Conservation (phyloP, 2,888 invertebrate genomes). For the Drosophila robusta region DNA sequence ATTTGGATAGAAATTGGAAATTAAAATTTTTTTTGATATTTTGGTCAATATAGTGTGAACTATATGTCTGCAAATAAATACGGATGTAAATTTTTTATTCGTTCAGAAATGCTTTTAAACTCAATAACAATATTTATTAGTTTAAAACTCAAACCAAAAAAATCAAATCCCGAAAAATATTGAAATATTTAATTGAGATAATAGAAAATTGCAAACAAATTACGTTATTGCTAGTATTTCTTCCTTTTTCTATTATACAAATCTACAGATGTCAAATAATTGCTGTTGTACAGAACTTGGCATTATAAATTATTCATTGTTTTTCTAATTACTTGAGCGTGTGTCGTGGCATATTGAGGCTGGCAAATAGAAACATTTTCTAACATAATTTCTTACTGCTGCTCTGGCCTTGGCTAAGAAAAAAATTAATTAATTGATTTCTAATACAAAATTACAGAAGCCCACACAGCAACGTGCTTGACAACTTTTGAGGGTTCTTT, state of each 20-base stretch:
- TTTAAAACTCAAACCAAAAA: no score
- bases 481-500: slow-evolving; percentile 32
- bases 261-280: slow-evolving; percentile 10
- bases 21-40: no score
- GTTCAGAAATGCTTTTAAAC: no score
- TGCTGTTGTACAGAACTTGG: neutral
- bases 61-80: no score
- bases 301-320: slow-evolving; percentile 60
- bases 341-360: neutral
- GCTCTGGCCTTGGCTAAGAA: slow-evolving; percentile 18
- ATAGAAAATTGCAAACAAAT: no score
- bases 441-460: slow-evolving; percentile 49
- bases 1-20: no score
- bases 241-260: neutral
- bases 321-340: slow-evolving; percentile 33
- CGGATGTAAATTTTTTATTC: no score
- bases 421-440: slow-evolving; percentile 67
- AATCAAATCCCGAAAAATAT: no score
- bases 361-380: slow-evolving; percentile 13
- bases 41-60: no score
- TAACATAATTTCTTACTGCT: slow-evolving; percentile 3
- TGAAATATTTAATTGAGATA: no score
- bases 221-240: no score
- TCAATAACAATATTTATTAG: no score
- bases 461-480: slow-evolving; percentile 52